Percentiles rank a stretch among this genome's conserved stretches.
phyloP scores from a whole-genome alignment of 2,113 vertebrate genomes.

The Typhlomys cinereus region DNA sequence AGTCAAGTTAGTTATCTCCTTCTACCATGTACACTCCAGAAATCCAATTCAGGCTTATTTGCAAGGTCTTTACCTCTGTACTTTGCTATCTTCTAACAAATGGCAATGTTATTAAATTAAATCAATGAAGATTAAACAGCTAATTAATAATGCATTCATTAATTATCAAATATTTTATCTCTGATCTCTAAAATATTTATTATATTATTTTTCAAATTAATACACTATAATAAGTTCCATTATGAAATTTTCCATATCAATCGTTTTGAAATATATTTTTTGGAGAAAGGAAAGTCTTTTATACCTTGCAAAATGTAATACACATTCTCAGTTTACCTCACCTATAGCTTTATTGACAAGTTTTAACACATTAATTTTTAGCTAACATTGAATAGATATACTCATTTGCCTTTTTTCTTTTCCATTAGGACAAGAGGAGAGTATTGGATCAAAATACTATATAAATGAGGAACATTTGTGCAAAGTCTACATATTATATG shows the following conservation, averaged over 20 bases:
- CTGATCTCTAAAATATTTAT: background rate
- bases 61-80: too few species aligned
- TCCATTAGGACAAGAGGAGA: background rate
- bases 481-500: background rate
- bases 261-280: background rate
- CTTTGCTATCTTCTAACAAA: background rate
- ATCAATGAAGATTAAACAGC: background rate
- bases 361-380: background rate
- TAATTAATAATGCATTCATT: background rate
- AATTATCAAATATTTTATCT: background rate
- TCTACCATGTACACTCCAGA: too few species aligned
- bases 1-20: too few species aligned
- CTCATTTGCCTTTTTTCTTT: constrained; percentile 28
- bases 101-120: background rate
- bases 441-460: too few species aligned
- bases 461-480: background rate
- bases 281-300: background rate
- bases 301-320: background rate
- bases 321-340: background rate
- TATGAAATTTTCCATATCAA: background rate
- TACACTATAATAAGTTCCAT: background rate
- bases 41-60: too few species aligned
- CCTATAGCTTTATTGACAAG: background rate
- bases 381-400: background rate
- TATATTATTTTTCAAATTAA: background rate